Evolutionary conservation across 2,797 vertebrate species (phyloP), one percentile per base, ranked within the genome.

Genomic region (Gambusia yucatana): DNA sequence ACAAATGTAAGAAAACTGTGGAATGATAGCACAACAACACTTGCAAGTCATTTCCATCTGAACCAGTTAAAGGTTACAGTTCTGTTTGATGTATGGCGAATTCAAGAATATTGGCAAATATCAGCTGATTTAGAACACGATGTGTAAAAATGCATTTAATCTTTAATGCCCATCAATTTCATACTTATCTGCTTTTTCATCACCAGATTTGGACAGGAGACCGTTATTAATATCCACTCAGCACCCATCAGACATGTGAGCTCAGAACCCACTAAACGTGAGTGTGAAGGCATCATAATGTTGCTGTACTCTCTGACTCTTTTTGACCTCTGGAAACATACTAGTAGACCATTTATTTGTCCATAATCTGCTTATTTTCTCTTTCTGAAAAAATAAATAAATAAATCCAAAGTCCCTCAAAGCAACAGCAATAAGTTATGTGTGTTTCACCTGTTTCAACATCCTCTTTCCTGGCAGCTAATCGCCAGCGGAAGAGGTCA

Each of bases 171-270:
- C 20, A 76, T 77, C 17, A 44, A 0, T 70, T 7, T 0, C 44
- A 3, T 47, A 20, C 63, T 76, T 80, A 33, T 57, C 28, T 77
- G 4, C 6, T 79, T 85, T 88, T 72, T 91, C 65, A 1, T 47
- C 43, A 0, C 76, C 87, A 96, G 95, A 83, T 43, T 93, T 82
- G 91, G 82, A 69, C 86, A 88, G 3, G 43, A 89, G 1, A 79
- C 86, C 17, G 0, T 90, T 43, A 4, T 89, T 61, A 93, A 17
- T 79, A 84, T 96, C 79, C 82, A 87, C n/a, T 75, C 75, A 14
- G 76, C 90, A 25, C 80, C 84, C 6, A 80, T 16, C 61, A 83
- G 50, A 73, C 8, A 91, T 91, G 92, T 91, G 85, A 91, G 88
- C n/a, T 71, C 75, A 17, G 75, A 90, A 20, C 79, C 85, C 7